Evolutionary conservation across 2,113 vertebrate genomes (phyloP), one percentile per base, ranked within the genome.

Genomic region (Ophthalmolycus amberensis): DNA sequence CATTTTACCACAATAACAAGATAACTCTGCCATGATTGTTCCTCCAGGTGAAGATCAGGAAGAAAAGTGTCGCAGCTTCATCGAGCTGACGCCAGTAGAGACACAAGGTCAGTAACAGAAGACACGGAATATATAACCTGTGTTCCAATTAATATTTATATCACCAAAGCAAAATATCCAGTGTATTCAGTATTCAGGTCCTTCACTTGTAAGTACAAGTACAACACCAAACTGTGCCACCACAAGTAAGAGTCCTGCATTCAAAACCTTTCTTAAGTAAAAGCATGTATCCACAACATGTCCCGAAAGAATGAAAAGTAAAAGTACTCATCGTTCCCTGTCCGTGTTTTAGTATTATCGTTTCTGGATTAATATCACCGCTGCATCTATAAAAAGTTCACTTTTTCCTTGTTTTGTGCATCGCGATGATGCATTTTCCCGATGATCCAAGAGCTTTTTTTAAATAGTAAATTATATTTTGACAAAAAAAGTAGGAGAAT

Each of bases 1-100:
- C 10, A 20, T 15, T 66, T 52, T 12, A 12, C 5, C 18, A 4
- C 29, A 18, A 12, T 25, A 15, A 25, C 27, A 37, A 2, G 29
- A 25, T 42, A 32, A 40, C 37, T 60, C 1, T 64, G 22, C 15
- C 70, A 9, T 46, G 38, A 12, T 60, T 65, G n/a, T 44, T 84
- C 22, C 42, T 67, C 14, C 79, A 91, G 90, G 93, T 48, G 34
- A 82, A 0, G 89, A 94, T 74, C 91, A 93, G 82, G 96, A 85
- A 25, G 96, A 96, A 77, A 95, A 94, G 74, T 97, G 96, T 73
- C 94, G 96, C 27, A 96, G 96, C 79, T 97, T 97, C 91, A 95
- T 96, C 6, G 95, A 97, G 73, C 72, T 97, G 80, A 95, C 96
- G 1, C 96, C 96, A 4, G 95, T 89, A 84, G 95, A 96, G 79